Evolutionary conservation across 2,888 invertebrate genomes (phyloP).

Genomic region (Desoria tigrina): DNA sequence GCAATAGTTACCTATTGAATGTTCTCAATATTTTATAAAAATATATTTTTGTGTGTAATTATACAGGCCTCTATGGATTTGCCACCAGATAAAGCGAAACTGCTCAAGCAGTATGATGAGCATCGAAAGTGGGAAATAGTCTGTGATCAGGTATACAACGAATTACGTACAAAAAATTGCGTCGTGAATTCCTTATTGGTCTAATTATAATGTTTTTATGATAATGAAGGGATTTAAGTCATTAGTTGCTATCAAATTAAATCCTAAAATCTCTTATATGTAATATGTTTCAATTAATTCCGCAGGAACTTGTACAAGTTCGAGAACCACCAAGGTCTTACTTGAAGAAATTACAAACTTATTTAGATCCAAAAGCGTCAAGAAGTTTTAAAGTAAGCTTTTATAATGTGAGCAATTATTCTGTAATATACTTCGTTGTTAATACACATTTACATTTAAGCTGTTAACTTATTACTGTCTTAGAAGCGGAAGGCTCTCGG

Average conservation of each 20-base stretch:
- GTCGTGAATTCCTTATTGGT: conserved; percentile 17
- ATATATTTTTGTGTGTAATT: no score
- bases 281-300: conserved; percentile 54
- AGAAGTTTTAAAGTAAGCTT: conserved; percentile 86
- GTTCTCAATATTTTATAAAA: no score
- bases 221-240: no score
- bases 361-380: conserved; percentile 94
- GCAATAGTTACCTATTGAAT: no score
- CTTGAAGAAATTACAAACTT: conserved; percentile 90
- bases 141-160: conserved; percentile 97
- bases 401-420: not conserved
- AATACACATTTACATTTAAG: no score
- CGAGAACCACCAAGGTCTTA: conserved; percentile 97
- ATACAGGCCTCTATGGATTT: conserved; percentile 19
- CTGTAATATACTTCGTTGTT: not conserved
- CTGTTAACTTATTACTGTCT: no score
- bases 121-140: conserved; percentile 99
- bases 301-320: conserved; percentile 94
- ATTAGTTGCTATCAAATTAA: no score
- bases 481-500: conserved; percentile 97
- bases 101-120: conserved; percentile 90
- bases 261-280: no score
- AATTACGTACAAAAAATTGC: no score
- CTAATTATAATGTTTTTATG: no score
- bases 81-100: conserved; percentile 83